A percentile compares a stretch with the other conserved stretches of the same genome.
phyloP scores from a whole-genome alignment of 2,888 invertebrate species.

The Melieria crassipennis region DNA sequence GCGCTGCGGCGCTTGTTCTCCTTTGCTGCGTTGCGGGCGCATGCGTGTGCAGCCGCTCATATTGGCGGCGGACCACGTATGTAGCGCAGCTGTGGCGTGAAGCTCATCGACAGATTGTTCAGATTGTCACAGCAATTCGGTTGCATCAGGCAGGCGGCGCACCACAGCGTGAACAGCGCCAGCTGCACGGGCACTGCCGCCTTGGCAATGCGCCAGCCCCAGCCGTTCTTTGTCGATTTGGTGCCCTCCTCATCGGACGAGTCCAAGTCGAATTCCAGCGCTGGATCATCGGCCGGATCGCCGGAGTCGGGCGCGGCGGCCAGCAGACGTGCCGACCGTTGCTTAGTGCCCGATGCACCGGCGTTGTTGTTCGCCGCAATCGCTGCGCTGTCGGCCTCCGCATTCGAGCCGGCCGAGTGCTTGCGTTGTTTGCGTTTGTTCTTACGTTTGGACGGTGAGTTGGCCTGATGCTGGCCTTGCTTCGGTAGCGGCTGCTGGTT shows the following conservation, averaged over 20 bases:
- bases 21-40: too few relatives aligned
- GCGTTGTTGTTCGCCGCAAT: neutral
- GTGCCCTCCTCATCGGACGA: constrained; percentile 45
- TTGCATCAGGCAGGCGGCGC: constrained; percentile 76
- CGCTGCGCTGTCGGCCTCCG: constrained; percentile 12
- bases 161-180: constrained; percentile 75
- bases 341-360: neutral
- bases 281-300: constrained; percentile 57
- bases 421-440: constrained; percentile 46
- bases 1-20: too few relatives aligned
- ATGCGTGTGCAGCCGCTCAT: constrained; percentile 62
- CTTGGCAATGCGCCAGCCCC: constrained; percentile 75
- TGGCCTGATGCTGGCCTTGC: constrained; percentile 21
- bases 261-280: constrained; percentile 47
- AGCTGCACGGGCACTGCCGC: constrained; percentile 78
- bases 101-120: constrained; percentile 76
- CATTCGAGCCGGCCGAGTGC: constrained; percentile 11
- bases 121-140: constrained; percentile 80
- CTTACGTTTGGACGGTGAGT: constrained; percentile 43
- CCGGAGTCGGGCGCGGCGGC: constrained; percentile 44
- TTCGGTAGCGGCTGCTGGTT: neutral
- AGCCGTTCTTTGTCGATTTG: constrained; percentile 55
- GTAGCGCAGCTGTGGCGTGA: constrained; percentile 79
- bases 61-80: constrained; percentile 81
- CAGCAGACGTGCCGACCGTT: neutral